A percentile compares a stretch with the other conserved stretches of the same genome.
Conservation (phyloP, 2,113 vertebrate species). For the Lophura nycthemera region DNA sequence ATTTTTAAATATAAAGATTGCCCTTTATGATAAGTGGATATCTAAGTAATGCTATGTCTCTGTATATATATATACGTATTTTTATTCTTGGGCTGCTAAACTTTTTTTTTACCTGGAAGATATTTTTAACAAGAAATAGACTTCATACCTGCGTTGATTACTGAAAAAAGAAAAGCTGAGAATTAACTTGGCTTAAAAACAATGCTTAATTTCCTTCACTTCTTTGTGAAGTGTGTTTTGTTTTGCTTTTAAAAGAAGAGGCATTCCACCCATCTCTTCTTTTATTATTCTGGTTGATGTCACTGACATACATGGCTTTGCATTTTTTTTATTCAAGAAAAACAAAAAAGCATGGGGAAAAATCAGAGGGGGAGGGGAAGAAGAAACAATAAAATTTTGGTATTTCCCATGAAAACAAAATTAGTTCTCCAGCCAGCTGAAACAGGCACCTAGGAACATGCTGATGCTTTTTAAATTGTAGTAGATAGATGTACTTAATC, state of each 20-base stretch:
- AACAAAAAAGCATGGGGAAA: background rate
- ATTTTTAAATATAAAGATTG: background rate
- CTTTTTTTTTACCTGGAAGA: background rate
- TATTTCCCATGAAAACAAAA: background rate
- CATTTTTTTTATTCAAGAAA: background rate
- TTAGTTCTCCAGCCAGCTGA: slow-evolving; percentile 26
- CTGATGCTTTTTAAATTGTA: slow-evolving; percentile 59
- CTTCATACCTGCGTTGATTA: background rate
- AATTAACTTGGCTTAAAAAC: background rate
- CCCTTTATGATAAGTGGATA: background rate
- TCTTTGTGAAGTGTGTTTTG: background rate
- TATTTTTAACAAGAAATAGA: slow-evolving; percentile 45
- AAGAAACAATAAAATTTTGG: background rate
- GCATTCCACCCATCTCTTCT: background rate
- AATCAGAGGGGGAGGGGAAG: background rate
- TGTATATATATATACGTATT: background rate
- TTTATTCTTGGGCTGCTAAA: background rate
- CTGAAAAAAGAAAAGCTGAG: background rate
- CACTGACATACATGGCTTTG: background rate
- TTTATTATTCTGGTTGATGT: background rate
- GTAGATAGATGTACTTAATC: slow-evolving; percentile 56
- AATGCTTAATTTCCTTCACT: background rate
- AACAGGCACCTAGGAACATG: slow-evolving; percentile 40
- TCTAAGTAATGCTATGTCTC: background rate
- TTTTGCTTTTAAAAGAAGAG: background rate